These are phyloP conservation scores for Wasmannia auropunctata DNA, from an alignment of 1,140 invertebrate genomes.

Conservation along the genomic window DNA sequence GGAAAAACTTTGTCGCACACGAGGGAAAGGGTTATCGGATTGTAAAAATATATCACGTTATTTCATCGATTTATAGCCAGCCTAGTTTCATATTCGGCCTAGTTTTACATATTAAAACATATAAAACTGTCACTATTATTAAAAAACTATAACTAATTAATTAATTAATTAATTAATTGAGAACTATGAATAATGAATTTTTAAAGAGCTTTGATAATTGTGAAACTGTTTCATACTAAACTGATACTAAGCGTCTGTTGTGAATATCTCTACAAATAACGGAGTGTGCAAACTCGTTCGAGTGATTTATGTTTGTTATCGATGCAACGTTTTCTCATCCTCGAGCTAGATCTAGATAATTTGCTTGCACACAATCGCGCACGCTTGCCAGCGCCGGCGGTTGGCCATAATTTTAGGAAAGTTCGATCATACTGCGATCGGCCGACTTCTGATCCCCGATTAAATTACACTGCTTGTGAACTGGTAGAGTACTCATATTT, in stretches of 20 bases:
- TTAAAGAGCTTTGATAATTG: background rate
- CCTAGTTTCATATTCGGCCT: background rate
- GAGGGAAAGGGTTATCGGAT: background rate
- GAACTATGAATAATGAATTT: too few relatives aligned
- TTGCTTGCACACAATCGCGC: conserved; percentile 33
- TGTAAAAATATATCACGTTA: background rate
- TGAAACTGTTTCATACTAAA: background rate
- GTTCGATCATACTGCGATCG: conserved; percentile 28
- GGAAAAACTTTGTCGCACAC: background rate
- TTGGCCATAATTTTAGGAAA: conserved; percentile 41
- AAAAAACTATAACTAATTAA: too few relatives aligned
- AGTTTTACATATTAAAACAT: background rate
- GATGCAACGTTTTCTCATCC: conserved; percentile 40
- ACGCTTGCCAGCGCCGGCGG: conserved; percentile 9
- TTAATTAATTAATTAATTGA: too few relatives aligned
- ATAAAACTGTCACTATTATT: background rate
- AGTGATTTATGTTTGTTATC: conserved; percentile 36
- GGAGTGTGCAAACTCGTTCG: background rate
- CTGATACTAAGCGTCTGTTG: background rate
- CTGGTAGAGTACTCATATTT: conserved; percentile 36
- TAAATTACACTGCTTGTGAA: conserved; percentile 60
- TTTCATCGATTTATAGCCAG: background rate
- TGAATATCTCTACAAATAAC: conserved; percentile 26
- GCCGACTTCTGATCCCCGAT: conserved; percentile 35
- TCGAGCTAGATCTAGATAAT: conserved; percentile 48